These are phyloP conservation scores for Epistrophe grossulariae DNA, from an alignment of 2,888 invertebrate species.

Conservation along the genomic window DNA sequence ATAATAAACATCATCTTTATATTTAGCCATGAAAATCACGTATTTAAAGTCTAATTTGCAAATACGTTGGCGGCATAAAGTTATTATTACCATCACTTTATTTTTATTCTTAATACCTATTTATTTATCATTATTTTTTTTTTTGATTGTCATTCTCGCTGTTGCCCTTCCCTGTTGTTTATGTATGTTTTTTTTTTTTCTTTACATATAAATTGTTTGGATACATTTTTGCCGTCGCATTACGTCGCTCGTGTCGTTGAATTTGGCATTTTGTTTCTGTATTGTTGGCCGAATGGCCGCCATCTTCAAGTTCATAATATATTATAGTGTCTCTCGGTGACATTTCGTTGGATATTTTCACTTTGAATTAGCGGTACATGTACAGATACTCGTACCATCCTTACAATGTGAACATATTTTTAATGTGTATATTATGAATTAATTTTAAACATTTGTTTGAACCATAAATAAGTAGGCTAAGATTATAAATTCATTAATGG, in stretches of 20 bases:
- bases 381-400: not conserved
- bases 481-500: constrained; percentile 34
- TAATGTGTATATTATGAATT: constrained; percentile 32
- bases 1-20: constrained; percentile 72
- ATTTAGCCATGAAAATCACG: constrained; percentile 73
- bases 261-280: constrained; percentile 41
- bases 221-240: constrained; percentile 34
- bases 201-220: constrained; percentile 37
- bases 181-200: constrained; percentile 29
- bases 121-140: constrained; percentile 38
- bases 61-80: constrained; percentile 76
- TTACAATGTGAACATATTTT: constrained; percentile 10
- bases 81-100: constrained; percentile 73
- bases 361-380: constrained; percentile 36
- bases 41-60: constrained; percentile 75
- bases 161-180: constrained; percentile 22
- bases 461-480: not conserved
- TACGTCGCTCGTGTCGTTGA: constrained; percentile 25
- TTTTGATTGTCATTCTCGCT: constrained; percentile 2
- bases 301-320: constrained; percentile 70
- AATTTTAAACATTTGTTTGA: constrained; percentile 42
- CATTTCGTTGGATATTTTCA: constrained; percentile 51
- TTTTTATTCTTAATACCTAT: constrained; percentile 69
- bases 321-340: constrained; percentile 50
- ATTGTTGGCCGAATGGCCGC: constrained; percentile 60